These are phyloP conservation scores for Coranthus polyacanthus DNA, from an alignment of 2,797 vertebrate species.

Conservation along the genomic window DNA sequence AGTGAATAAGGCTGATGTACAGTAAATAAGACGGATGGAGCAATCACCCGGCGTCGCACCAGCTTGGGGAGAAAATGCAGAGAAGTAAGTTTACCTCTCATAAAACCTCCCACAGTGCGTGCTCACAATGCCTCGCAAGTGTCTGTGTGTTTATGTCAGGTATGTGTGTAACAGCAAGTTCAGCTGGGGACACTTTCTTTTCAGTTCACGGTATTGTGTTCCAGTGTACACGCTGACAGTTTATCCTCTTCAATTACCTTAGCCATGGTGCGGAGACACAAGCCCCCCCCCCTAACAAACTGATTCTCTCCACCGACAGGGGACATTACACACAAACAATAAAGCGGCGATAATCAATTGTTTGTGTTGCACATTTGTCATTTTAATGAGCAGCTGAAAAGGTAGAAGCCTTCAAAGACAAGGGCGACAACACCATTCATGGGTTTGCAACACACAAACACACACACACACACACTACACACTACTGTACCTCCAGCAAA, in stretches of 20 bases:
- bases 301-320: slow-evolving; percentile 25
- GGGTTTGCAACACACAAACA: neutral
- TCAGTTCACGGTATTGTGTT: slow-evolving; percentile 13
- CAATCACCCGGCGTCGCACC: slow-evolving; percentile 42
- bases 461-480: neutral
- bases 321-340: slow-evolving; percentile 29
- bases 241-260: slow-evolving; percentile 48
- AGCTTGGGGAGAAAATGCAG: slow-evolving; percentile 23
- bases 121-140: neutral
- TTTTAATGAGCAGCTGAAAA: slow-evolving; percentile 64
- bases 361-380: slow-evolving; percentile 60
- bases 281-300: slow-evolving; percentile 25
- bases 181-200: slow-evolving; percentile 15
- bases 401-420: slow-evolving; percentile 45
- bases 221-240: slow-evolving; percentile 15
- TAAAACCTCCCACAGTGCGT: slow-evolving; percentile 44
- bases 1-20: slow-evolving; percentile 50
- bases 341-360: slow-evolving; percentile 53
- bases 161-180: slow-evolving; percentile 5
- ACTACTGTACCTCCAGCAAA: slow-evolving; percentile 13
- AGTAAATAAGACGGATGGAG: slow-evolving; percentile 72
- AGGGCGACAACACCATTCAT: neutral
- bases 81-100: slow-evolving; percentile 38
- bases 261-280: slow-evolving; percentile 16
- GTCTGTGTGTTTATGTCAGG: slow-evolving; percentile 12